Base-by-base conservation (phyloP, 2,888 invertebrate species). In the Cheilosia soror region DNA sequence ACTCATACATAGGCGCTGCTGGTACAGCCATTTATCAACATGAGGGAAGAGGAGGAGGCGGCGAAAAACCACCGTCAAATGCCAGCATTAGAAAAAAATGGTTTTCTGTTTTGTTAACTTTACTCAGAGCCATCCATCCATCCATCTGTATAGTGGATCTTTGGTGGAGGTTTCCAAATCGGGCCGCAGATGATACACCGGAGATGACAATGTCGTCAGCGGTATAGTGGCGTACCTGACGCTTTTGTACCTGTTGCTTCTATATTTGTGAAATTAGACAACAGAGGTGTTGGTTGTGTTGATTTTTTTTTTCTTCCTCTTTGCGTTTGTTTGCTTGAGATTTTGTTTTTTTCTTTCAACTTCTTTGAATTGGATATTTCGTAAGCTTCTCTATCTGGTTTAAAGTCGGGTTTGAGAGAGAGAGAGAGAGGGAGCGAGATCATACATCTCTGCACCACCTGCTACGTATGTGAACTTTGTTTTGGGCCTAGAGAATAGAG, bases 151-250 rank as follows among this genome's bases (percentile, higher is more conserved):
- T 33, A 51, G 84, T 66, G 80, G 75, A 84, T 80, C 84, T 84
- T 84, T 80, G 58, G 80, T 80, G 58, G 80, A 75, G 65, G 84
- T 84, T 84, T 84, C 84, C 75, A 84, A 84, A 84, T 80, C 84
- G 65, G 71, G 84, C 65, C 65, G 60, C n/a, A 73, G 69, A 79
- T 69, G 68, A 75, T 75, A 69, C 63, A 73, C 63, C 63, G 37
- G 62, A 27, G 73, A 78, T 66, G 71, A 57, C 42, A 33, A 65
- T 55, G 31, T 31, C 44, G 44, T 37, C 49, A 27, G 40, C 62
- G 53, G 63, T 73, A 78, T 78, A 60, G 83, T 84, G 65, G 65
- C 40, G 69, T 71, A 80, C 71, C 84, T 84, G 80, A 76, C 49
- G 75, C 65, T 80, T 76, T 71, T 75, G 80, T 84, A 73, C 79